Conservation (phyloP, 2,888 invertebrate genomes). For the Eudasyphora cyanicolor region DNA sequence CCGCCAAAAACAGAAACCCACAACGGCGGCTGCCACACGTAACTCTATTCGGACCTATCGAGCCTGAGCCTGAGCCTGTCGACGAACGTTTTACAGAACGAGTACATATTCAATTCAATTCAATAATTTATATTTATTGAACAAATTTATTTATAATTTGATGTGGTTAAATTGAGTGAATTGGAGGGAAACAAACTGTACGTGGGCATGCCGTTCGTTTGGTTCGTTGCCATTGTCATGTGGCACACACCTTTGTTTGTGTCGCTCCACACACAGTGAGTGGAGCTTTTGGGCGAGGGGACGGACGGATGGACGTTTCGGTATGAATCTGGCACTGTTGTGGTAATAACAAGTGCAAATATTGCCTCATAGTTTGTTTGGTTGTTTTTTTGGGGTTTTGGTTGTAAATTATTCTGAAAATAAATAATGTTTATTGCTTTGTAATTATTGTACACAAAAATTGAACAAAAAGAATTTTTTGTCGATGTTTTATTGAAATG, state of each 20-base stretch:
- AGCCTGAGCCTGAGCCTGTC: too few species aligned
- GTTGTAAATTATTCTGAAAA: constrained; percentile 48
- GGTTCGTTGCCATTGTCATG: constrained; percentile 46
- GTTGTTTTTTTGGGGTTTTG: constrained; percentile 20
- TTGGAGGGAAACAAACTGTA: constrained; percentile 51
- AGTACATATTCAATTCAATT: constrained; percentile 23
- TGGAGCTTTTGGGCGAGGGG: background rate
- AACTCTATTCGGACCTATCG: background rate
- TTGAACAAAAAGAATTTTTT: constrained; percentile 18
- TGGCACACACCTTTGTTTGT: constrained; percentile 42
- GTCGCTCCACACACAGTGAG: background rate
- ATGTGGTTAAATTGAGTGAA: constrained; percentile 56
- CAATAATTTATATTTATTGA: constrained; percentile 49
- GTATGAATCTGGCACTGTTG: constrained; percentile 3
- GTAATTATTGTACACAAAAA: constrained; percentile 44
- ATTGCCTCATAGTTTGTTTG: constrained; percentile 31
- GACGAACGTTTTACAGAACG: background rate
- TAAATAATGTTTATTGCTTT: constrained; percentile 55
- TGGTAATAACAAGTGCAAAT: constrained; percentile 46
- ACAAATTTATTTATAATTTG: constrained; percentile 56
- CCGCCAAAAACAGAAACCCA: background rate
- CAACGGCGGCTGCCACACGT: background rate
- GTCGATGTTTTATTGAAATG: constrained; percentile 41
- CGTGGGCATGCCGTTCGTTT: too few species aligned
- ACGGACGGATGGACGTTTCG: background rate